Evolutionary conservation across 1,140 invertebrate genomes (phyloP).

Genomic region (Wasmannia auropunctata): DNA sequence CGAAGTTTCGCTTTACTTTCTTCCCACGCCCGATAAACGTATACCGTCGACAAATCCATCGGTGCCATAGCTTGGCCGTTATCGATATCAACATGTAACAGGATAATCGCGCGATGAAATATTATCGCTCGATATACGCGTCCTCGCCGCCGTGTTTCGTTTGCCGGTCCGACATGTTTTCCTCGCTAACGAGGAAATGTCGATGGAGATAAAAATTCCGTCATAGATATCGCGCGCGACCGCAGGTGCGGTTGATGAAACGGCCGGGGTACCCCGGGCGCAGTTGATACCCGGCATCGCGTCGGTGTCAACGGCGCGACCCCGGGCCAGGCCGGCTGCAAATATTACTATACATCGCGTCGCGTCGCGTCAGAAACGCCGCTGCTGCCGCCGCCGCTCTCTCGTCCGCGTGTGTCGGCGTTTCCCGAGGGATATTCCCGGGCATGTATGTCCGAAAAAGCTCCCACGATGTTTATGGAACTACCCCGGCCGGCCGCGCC

Average conservation of each 20-base stretch:
- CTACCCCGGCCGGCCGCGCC: background rate
- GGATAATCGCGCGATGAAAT: conserved; percentile 31
- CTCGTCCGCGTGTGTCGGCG: conserved; percentile 31
- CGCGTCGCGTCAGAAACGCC: conserved; percentile 47
- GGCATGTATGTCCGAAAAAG: conserved; percentile 48
- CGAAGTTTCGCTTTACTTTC: background rate
- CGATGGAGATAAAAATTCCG: conserved; percentile 57
- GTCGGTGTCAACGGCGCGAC: conserved; percentile 28
- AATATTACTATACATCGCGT: conserved; percentile 60
- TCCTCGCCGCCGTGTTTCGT: background rate
- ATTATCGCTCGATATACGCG: background rate
- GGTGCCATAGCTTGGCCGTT: background rate
- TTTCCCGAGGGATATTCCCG: conserved; percentile 50
- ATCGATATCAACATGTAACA: background rate
- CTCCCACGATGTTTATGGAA: conserved; percentile 53
- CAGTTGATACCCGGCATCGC: conserved; percentile 5
- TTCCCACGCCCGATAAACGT: background rate
- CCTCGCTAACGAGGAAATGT: conserved; percentile 50
- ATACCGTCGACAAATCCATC: background rate
- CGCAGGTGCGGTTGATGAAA: conserved; percentile 53
- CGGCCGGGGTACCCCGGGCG: background rate
- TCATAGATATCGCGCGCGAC: conserved; percentile 50
- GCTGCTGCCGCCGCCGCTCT: background rate
- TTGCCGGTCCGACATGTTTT: conserved; percentile 2
- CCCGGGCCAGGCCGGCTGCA: conserved; percentile 38